phyloP scores from a whole-genome alignment of 1,140 invertebrate species.

The Zaprionus nigranus region DNA sequence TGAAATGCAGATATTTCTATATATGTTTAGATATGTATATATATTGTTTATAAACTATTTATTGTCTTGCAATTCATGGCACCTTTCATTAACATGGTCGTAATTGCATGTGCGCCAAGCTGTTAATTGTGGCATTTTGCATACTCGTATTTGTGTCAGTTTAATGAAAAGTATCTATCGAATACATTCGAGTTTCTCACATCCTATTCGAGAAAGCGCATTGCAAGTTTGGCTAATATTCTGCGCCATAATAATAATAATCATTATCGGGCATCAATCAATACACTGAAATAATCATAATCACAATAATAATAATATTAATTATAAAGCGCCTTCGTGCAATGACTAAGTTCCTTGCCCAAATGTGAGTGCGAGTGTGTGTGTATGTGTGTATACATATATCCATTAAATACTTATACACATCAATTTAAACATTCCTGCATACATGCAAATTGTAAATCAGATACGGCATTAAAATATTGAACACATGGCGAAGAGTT shows the following conservation, averaged over 20 bases:
- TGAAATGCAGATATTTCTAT: not conserved
- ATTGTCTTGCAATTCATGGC: constrained; percentile 10
- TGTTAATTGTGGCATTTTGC: constrained; percentile 11
- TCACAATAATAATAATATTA: constrained; percentile 3
- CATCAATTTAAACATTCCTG: constrained; percentile 41
- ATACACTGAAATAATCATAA: constrained; percentile 33
- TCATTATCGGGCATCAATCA: constrained; percentile 68
- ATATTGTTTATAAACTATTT: not conserved
- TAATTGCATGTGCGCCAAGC: constrained; percentile 6
- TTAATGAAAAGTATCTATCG: constrained; percentile 10
- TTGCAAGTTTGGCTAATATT: not conserved
- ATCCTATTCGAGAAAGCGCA: constrained; percentile 1
- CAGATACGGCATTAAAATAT: constrained; percentile 80
- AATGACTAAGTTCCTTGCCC: constrained; percentile 70
- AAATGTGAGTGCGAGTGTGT: constrained; percentile 26
- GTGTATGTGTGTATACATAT: constrained; percentile 17
- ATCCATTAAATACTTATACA: constrained; percentile 45
- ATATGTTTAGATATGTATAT: not conserved
- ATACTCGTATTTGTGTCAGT: constrained; percentile 12
- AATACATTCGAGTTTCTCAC: not conserved
- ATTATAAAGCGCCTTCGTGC: constrained; percentile 50
- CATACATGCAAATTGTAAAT: constrained; percentile 77
- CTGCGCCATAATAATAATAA: constrained; percentile 64
- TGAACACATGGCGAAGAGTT: constrained; percentile 72
- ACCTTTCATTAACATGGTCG: constrained; percentile 6